Evolutionary conservation across 2,888 invertebrate genomes (phyloP).

Genomic region (Drosophila pullipes): DNA sequence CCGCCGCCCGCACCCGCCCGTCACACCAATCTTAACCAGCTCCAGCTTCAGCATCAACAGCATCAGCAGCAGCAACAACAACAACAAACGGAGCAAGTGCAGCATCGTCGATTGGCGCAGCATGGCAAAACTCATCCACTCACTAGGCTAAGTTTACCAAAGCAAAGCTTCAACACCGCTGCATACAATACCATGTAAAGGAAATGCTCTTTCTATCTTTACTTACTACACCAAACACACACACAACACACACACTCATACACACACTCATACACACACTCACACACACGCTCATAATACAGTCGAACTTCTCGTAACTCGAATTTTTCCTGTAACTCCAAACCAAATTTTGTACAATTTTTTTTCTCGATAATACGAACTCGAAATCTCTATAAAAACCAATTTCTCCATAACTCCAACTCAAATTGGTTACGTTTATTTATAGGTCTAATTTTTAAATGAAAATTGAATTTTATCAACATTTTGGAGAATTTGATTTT

Average conservation of each 20-base stretch:
- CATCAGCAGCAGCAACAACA: conserved; percentile 59
- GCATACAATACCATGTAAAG: conserved; percentile 96
- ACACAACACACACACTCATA: conserved; percentile 23
- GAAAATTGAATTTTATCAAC: background rate
- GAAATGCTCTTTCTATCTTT: conserved; percentile 61
- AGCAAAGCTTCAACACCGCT: conserved; percentile 90
- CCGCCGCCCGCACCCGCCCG: conserved; percentile 86
- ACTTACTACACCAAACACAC: conserved; percentile 42
- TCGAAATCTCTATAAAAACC: background rate
- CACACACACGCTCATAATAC: conserved; percentile 50
- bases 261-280: conserved; percentile 20
- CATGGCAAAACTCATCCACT: conserved; percentile 97
- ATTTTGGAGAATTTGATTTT: background rate
- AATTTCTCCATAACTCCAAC: background rate
- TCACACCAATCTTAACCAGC: conserved; percentile 45
- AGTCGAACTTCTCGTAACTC: conserved; percentile 9
- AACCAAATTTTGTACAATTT: conserved; percentile 1
- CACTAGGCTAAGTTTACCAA: conserved; percentile 92
- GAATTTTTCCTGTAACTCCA: background rate
- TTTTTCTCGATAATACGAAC: background rate
- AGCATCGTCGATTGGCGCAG: conserved; percentile 92
- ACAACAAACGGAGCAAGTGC: conserved; percentile 66
- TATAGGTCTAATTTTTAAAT: background rate
- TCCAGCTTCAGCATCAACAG: conserved; percentile 54
- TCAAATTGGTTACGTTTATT: background rate